Evolutionary conservation across 2,113 vertebrate species (phyloP), one percentile per base, ranked within the genome.

Genomic region (Muscicapa adusta): DNA sequence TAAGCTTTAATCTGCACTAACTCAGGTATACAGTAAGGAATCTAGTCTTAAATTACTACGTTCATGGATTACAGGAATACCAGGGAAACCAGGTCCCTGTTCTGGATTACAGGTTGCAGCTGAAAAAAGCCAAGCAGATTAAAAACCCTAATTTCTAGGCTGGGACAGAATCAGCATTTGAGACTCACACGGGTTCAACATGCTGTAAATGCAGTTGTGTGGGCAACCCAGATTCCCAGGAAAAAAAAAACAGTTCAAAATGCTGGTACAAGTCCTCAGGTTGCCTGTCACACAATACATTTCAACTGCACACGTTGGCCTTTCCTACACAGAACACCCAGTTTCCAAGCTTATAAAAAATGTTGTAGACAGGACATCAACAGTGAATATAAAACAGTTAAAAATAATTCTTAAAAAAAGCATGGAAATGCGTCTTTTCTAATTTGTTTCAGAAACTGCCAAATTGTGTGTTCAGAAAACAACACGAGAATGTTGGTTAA

Each of bases 301-400:
- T 73, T 42, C 45, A 33, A 75, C 95, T 97, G 96, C 94, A 96
- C 90, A 91, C 87, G 42, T 34, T 91, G 96, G 97, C 96, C 94
- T 94, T 94, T 80, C 94, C 93, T 77, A 93, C 94, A 94, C 5
- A 6, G 63, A 98, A 98, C 96, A 96, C 94, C 97, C 96, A 97
- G 91, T 89, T 97, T 97, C 96, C 96, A 94, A 98, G 95, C 96
- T 97, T 97, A 98, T 97, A 98, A 97, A 97, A 98, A 96, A 97
- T 96, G 97, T 58, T 68, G 63, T 81, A 96, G 96, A 98, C 94
- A 96, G 96, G 97, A 97, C 96, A 97, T 76, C 88, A 95, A 98
- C 78, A 96, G 91, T 95, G 98, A 97, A 95, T 98, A 98, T 90
- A 98, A 98, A 98, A 97, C 94, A 96, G 96, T 95, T 98, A 98